Percentiles rank a stretch among this genome's conserved stretches.
Conservation (phyloP, 2,113 vertebrate genomes). For the Muntiacus muntjak region DNA sequence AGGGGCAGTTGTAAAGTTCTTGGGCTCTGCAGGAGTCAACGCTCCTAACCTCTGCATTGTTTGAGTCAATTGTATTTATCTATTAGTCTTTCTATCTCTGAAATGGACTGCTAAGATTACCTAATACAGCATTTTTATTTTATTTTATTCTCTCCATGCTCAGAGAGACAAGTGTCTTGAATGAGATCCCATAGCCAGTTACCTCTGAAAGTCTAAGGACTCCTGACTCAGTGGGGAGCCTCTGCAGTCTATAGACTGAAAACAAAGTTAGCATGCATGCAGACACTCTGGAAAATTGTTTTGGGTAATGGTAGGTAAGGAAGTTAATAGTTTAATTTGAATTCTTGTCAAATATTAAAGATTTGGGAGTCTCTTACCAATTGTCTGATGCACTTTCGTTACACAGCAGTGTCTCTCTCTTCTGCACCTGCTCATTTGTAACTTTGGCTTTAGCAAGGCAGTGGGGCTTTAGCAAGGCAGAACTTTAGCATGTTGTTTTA, state of each 20-base stretch:
- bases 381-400: neutral
- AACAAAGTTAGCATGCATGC: neutral
- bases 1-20: neutral
- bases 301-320: neutral
- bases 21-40: neutral
- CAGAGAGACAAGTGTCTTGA: neutral
- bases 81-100: neutral
- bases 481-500: neutral
- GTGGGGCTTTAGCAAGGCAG: neutral
- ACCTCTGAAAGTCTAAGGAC: neutral
- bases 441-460: neutral
- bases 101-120: neutral
- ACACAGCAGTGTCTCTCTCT: neutral
- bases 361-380: neutral
- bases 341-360: neutral
- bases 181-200: neutral
- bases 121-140: neutral
- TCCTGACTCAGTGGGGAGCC: neutral
- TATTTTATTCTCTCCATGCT: neutral
- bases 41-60: neutral
- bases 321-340: conserved; percentile 15
- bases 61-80: neutral
- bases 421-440: neutral
- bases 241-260: neutral
- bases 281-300: neutral